Evolutionary conservation across 2,113 vertebrate species (phyloP).

Genomic region (Mobula hypostoma): DNA sequence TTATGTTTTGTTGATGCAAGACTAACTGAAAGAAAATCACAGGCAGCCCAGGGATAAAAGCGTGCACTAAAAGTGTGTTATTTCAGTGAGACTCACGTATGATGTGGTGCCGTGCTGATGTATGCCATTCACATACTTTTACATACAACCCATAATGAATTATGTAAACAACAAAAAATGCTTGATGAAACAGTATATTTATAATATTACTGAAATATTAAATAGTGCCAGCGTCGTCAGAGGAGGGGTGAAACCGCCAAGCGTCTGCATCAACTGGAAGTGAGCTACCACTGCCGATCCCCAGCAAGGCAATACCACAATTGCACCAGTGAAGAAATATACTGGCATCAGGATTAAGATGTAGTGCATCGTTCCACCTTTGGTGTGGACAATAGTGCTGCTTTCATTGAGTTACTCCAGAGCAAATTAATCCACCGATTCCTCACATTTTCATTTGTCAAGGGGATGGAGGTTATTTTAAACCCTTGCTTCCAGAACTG

Average conservation of each 20-base stretch:
- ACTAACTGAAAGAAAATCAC: no score
- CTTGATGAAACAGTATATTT: no score
- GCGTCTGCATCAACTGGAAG: neutral
- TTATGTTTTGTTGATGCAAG: no score
- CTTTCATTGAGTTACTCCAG: neutral
- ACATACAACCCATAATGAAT: no score
- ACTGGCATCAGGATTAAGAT: neutral
- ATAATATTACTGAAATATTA: no score
- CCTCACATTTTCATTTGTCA: neutral
- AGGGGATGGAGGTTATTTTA: neutral
- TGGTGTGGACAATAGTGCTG: neutral
- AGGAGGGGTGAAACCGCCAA: neutral
- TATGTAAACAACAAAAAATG: no score
- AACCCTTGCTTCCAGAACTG: neutral
- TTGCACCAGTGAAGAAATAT: neutral
- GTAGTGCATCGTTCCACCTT: neutral
- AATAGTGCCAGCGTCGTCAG: neutral
- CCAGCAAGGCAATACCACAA: neutral
- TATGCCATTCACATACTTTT: no score
- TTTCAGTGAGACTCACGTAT: no score
- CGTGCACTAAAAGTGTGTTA: no score
- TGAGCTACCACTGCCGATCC: neutral
- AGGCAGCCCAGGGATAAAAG: no score
- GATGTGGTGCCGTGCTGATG: no score
- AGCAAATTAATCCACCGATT: neutral